These are phyloP conservation scores for Chromoteleia sp. DNA, from an alignment of 2,888 invertebrate species.

Conservation along the genomic window DNA sequence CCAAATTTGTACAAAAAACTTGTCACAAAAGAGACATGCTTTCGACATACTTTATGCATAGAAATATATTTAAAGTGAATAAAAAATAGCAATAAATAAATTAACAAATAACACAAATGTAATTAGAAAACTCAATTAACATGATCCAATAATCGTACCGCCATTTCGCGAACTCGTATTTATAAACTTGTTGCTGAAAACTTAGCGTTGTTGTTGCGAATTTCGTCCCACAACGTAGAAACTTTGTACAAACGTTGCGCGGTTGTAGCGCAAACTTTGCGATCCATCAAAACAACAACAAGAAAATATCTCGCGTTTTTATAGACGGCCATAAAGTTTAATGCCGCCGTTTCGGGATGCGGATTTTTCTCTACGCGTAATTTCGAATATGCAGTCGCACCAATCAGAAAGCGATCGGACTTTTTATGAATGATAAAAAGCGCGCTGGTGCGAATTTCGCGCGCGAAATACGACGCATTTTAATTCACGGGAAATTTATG, in stretches of 20 bases:
- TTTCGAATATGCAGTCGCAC: slow-evolving; percentile 6
- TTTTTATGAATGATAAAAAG: slow-evolving; percentile 28
- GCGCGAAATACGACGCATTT: slow-evolving; percentile 28
- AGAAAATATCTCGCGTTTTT: slow-evolving; percentile 5
- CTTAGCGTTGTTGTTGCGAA: slow-evolving; percentile 1
- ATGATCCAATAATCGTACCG: background rate
- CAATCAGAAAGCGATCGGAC: slow-evolving; percentile 20
- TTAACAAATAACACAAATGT: too few species aligned
- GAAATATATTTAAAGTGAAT: too few species aligned
- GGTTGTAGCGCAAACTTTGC: slow-evolving; percentile 5
- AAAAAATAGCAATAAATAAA: too few species aligned
- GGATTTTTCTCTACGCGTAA: background rate
- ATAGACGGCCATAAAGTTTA: slow-evolving; percentile 1
- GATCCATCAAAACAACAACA: background rate
- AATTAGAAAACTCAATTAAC: background rate
- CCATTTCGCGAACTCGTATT: background rate
- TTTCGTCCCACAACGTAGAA: background rate
- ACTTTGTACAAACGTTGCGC: background rate
- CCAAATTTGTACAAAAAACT: too few species aligned
- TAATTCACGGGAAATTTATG: slow-evolving; percentile 43
- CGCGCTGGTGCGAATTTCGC: slow-evolving; percentile 3
- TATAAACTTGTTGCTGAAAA: slow-evolving; percentile 14
- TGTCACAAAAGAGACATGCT: too few species aligned
- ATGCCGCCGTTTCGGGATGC: background rate
- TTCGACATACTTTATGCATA: too few species aligned